A percentile compares a stretch with the other conserved stretches of the same genome.
Evolutionary conservation across 1,140 invertebrate species (phyloP).

Genomic region (Drosophila eugracilis): DNA sequence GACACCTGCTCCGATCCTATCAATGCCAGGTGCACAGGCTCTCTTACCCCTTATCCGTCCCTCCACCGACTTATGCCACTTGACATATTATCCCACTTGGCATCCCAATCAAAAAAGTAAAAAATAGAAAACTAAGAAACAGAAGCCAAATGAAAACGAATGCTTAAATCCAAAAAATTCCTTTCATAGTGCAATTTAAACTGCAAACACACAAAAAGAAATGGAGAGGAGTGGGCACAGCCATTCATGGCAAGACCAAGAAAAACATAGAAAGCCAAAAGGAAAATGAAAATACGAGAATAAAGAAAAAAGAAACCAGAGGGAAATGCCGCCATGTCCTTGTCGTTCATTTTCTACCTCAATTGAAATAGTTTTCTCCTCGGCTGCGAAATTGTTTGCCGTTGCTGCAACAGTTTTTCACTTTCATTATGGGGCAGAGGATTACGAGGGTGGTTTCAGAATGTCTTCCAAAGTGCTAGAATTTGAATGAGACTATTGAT

Average conservation of each 20-base stretch:
- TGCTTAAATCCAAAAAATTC: slow-evolving; percentile 78
- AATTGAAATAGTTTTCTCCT: slow-evolving; percentile 80
- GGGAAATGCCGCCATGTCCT: slow-evolving; percentile 75
- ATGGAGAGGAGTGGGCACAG: slow-evolving; percentile 44
- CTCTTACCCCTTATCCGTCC: no score
- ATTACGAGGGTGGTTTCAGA: slow-evolving; percentile 33
- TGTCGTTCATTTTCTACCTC: slow-evolving; percentile 81
- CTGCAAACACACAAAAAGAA: slow-evolving; percentile 63
- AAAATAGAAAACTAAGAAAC: slow-evolving; percentile 11
- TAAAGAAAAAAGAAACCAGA: slow-evolving; percentile 16
- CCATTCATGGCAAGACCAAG: slow-evolving; percentile 60
- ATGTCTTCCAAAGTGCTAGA: neutral
- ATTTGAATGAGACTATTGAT: neutral
- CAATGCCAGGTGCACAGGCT: slow-evolving; percentile 66
- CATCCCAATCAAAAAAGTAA: slow-evolving; percentile 23
- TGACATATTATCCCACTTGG: slow-evolving; percentile 70
- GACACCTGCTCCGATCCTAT: slow-evolving; percentile 56
- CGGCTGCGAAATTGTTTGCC: slow-evolving; percentile 40
- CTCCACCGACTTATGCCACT: slow-evolving; percentile 44
- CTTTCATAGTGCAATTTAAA: slow-evolving; percentile 80
- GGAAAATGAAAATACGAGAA: slow-evolving; percentile 32
- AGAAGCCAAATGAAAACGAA: slow-evolving; percentile 62
- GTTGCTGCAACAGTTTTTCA: slow-evolving; percentile 72
- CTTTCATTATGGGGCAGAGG: slow-evolving; percentile 67
- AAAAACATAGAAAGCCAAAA: slow-evolving; percentile 30